phyloP scores from a whole-genome alignment of 2,888 invertebrate species.

The Xylota sylvarum region DNA sequence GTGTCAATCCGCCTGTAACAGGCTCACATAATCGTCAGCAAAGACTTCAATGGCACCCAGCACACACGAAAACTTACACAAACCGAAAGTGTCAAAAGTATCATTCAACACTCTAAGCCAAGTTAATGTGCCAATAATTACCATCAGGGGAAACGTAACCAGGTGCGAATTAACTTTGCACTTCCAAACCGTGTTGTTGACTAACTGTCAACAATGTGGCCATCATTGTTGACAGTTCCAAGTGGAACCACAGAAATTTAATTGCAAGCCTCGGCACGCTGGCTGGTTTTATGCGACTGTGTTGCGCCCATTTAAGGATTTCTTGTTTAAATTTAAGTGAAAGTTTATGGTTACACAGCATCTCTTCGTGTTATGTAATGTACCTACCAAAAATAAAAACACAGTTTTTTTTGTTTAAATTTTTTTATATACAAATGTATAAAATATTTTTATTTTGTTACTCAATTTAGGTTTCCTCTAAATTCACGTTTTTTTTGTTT shows the following conservation, averaged over 20 bases:
- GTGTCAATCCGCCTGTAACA: slow-evolving; percentile 36
- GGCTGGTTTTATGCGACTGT: slow-evolving; percentile 15
- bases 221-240: slow-evolving; percentile 47
- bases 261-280: neutral
- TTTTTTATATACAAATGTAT: slow-evolving; percentile 62
- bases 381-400: slow-evolving; percentile 8
- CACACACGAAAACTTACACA: slow-evolving; percentile 65
- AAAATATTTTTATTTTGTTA: slow-evolving; percentile 59
- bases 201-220: slow-evolving; percentile 38
- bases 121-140: slow-evolving; percentile 66
- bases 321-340: slow-evolving; percentile 25
- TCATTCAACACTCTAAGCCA: slow-evolving; percentile 21
- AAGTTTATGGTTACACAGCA: slow-evolving; percentile 19
- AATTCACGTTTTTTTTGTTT: slow-evolving; percentile 40
- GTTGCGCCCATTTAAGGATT: slow-evolving; percentile 6
- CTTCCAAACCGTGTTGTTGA: slow-evolving; percentile 5
- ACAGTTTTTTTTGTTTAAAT: neutral
- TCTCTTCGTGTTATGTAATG: neutral
- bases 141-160: slow-evolving; percentile 66
- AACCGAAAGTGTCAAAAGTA: slow-evolving; percentile 30
- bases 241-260: neutral
- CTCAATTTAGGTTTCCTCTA: slow-evolving; percentile 62
- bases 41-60: slow-evolving; percentile 43
- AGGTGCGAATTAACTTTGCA: slow-evolving; percentile 60
- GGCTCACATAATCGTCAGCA: slow-evolving; percentile 40